These are phyloP conservation scores for Oppia nitens DNA, from an alignment of 1,140 invertebrate species.

Conservation along the genomic window DNA sequence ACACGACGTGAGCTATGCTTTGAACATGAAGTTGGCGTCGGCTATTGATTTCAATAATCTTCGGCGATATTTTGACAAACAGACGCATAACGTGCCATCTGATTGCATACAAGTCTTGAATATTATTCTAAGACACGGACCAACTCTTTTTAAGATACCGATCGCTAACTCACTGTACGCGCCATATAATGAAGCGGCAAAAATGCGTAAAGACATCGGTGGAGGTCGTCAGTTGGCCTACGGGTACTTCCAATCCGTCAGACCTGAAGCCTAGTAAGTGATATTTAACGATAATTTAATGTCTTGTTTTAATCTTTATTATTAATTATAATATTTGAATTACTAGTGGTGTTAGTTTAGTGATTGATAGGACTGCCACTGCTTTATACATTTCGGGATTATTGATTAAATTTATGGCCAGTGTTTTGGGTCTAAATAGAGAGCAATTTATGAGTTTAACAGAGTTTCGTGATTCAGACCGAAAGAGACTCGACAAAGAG, in stretches of 20 bases:
- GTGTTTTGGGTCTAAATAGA: background rate
- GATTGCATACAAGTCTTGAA: background rate
- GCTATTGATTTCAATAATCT: background rate
- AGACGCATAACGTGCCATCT: background rate
- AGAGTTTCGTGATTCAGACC: background rate
- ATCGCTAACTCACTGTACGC: background rate
- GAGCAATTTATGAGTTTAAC: background rate
- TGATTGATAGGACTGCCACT: constrained; percentile 3
- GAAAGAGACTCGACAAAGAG: background rate
- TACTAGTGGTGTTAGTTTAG: background rate
- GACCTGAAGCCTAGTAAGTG: background rate
- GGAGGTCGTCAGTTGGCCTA: background rate
- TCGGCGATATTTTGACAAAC: background rate
- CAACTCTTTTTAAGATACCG: background rate
- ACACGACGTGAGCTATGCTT: background rate
- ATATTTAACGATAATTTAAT: no score
- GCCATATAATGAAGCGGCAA: background rate
- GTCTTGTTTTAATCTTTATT: background rate
- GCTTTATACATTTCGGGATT: background rate
- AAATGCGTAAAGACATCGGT: background rate
- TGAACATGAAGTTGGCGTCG: background rate
- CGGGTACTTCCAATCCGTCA: background rate
- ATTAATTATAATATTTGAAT: background rate
- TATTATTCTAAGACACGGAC: background rate
- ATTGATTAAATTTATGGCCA: background rate